Base-by-base conservation (phyloP, 2,888 invertebrate species). In the Lamellibrachia satsuma region DNA sequence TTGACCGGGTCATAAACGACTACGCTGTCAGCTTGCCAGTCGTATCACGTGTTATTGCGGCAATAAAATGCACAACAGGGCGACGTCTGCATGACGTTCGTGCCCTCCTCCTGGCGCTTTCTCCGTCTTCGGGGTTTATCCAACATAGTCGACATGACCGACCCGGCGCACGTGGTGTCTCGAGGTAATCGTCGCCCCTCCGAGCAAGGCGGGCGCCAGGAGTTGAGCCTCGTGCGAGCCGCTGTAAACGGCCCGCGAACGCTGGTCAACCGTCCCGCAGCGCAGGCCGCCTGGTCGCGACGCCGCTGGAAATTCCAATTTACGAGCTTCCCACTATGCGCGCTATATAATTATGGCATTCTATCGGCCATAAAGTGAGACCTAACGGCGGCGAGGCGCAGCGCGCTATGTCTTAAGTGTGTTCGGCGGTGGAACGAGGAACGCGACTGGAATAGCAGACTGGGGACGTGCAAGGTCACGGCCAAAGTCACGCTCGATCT, bases 261-360 rank as follows among this genome's bases (percentile, higher is more conserved):
- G 15, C 75, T 22, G 15, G 75, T 75, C 22, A 22, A 0, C 75
- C 75, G 75, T 75, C 75, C 75, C 11, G n/a, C n/a, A 75, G n/a
- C 75, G 75, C 75, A 15, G 15, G 22, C 75, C 75, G 75, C 75
- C 75, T 75, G 11, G 22, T 22, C 6, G 15, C 75, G 75, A 22
- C 75, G 75, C 75, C n/a, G 75, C 75, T 75, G 75, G 75, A 75
- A 75, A 75, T 75, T 75, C 75, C 75, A 75, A 75, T 75, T 75
- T 75, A 75, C 75, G 75, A 75, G 75, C 75, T 75, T 75, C 75
- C 15, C 75, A 22, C 75, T 75, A 75, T n/a, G 75, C 75, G 75
- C 22, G 75, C 75, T 75, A 75, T 75, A 15, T 75, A 75, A 75
- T 75, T 75, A 75, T n/a, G 75, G 75, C 75, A 75, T 75, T 75